Evolutionary conservation across 2,113 vertebrate species (phyloP), one percentile per base, ranked within the genome.

Genomic region (Turnix velox): DNA sequence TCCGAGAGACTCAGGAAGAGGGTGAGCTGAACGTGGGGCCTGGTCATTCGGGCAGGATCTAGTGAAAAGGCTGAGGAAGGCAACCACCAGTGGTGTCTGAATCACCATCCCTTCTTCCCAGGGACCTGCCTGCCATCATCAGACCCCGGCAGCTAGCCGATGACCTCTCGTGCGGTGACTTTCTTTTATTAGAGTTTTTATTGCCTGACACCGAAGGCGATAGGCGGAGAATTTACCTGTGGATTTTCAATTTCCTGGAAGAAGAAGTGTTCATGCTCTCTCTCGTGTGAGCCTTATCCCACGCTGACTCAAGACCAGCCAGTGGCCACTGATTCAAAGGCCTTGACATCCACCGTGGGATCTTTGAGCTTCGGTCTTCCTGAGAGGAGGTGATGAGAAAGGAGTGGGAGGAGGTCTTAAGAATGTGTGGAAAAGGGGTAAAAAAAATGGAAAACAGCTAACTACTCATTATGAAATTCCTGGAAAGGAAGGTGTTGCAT

Each of bases 1-100:
- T n/a, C n/a, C 0, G 0, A 46, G 84, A 43, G 39, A 14, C 1
- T 1, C 1, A 28, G 52, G 76, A 73, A 1, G 12, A 2, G 0
- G 42, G 20, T 58, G 59, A 71, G 68, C 35, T 63, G 54, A 52
- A 16, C 3, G 0, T 0, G 2, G 7, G 24, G 33, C 46, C 55
- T 1, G 3, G 18, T 54, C 39, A 0, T 0, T 12, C 12, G 23
- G 33, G 30, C 7, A 22, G 28, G 88, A 7, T 33, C 31, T 48
- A 30, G 42, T 1, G 1, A 23, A 65, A 14, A 42, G 33, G 17
- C 30, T 45, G 10, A 52, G 14, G 65, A 39, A 55, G 43, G 55
- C 30, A 55, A 19, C 12, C 11, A 4, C 6, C 20, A 3, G 3
- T 0, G 0, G 30, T 52, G 83, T 19, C 19, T 4, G 5, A 55